phyloP scores from a whole-genome alignment of 2,888 invertebrate genomes.

The Caenorhabditis japonica region DNA sequence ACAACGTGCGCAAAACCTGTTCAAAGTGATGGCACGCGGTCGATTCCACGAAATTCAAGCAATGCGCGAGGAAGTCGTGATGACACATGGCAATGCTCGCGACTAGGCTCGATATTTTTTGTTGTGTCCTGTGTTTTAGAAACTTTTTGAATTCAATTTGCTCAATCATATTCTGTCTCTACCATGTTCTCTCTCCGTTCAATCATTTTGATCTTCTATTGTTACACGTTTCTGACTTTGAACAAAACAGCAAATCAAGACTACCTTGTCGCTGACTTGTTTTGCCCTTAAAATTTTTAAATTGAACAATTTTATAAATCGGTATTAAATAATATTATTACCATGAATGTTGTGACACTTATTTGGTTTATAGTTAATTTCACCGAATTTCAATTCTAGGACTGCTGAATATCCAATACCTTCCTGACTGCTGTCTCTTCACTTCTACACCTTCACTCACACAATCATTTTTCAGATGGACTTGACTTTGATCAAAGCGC shows the following conservation, averaged over 20 bases:
- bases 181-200: slow-evolving; percentile 29
- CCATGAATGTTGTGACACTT: slow-evolving; percentile 33
- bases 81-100: slow-evolving; percentile 41
- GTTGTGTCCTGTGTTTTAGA: background rate
- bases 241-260: background rate
- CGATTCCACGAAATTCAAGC: slow-evolving; percentile 75
- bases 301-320: slow-evolving; percentile 2
- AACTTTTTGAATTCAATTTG: slow-evolving; percentile 17
- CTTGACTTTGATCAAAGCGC: slow-evolving; percentile 25
- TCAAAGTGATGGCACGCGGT: slow-evolving; percentile 71
- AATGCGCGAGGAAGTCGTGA: slow-evolving; percentile 63
- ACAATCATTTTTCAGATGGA: slow-evolving; percentile 46
- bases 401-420: slow-evolving; percentile 34
- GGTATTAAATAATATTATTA: no score
- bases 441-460: no score
- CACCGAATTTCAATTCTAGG: no score
- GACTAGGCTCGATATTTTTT: slow-evolving; percentile 3
- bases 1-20: slow-evolving; percentile 63
- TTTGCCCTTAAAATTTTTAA: slow-evolving; percentile 17
- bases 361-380: no score
- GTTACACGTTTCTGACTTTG: slow-evolving; percentile 1
- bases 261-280: slow-evolving; percentile 3
- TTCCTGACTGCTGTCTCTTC: no score
- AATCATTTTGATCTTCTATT: slow-evolving; percentile 31
- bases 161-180: slow-evolving; percentile 3